A percentile compares a stretch with the other conserved stretches of the same genome.
Evolutionary conservation across 2,113 vertebrate species (phyloP).

Genomic region (Sapajus apella): DNA sequence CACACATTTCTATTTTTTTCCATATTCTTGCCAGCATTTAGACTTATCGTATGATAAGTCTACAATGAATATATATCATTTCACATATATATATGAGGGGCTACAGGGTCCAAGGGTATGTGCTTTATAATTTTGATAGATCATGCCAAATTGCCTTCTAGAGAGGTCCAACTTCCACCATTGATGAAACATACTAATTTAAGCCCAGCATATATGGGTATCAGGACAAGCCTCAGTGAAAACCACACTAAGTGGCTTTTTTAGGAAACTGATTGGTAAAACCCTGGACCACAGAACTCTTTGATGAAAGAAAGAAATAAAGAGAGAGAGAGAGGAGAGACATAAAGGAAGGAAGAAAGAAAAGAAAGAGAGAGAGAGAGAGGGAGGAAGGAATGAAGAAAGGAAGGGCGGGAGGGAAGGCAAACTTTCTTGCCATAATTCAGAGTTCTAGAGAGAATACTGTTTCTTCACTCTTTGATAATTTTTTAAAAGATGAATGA

Average conservation of each 20-base stretch:
- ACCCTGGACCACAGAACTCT: neutral
- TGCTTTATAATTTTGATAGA: conserved; percentile 19
- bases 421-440: neutral
- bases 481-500: too few relatives aligned
- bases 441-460: neutral
- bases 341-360: too few relatives aligned
- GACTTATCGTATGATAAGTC: too few relatives aligned
- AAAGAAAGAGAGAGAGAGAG: fast-evolving
- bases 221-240: neutral
- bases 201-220: neutral
- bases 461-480: neutral
- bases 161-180: neutral
- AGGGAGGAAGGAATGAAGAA: too few relatives aligned
- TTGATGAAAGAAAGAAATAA: neutral
- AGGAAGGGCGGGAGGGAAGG: too few relatives aligned
- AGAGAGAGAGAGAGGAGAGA: too few relatives aligned
- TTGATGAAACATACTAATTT: neutral
- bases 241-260: neutral
- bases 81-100: too few relatives aligned
- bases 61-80: too few relatives aligned
- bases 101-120: too few relatives aligned
- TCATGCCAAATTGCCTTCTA: neutral
- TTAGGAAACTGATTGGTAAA: neutral
- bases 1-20: too few relatives aligned
- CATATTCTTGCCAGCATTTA: too few relatives aligned